Conservation (phyloP, 1,140 invertebrate species). For the Tetranychus cinnabarinus region DNA sequence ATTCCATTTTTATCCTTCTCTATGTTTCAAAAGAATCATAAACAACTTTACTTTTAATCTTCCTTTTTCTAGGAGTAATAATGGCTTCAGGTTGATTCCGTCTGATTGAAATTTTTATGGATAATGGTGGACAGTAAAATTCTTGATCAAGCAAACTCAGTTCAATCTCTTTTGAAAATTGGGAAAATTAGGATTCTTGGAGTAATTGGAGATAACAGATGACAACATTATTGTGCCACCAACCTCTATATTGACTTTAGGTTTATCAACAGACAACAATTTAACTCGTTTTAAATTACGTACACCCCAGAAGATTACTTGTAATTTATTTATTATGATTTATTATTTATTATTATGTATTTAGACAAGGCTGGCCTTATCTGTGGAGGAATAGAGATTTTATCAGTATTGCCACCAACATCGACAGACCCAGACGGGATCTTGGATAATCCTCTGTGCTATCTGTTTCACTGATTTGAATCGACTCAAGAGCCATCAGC, state of each 20-base stretch:
- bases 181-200: constrained; percentile 64
- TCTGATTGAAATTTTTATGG: constrained; percentile 33
- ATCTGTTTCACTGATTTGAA: constrained; percentile 24
- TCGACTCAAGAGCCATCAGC: constrained; percentile 56
- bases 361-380: constrained; percentile 58
- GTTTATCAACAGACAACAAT: constrained; percentile 53
- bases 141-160: constrained; percentile 34
- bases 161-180: constrained; percentile 54
- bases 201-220: constrained; percentile 52
- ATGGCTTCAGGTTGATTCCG: too few relatives aligned
- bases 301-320: constrained; percentile 60
- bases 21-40: constrained; percentile 60
- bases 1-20: background rate
- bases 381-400: constrained; percentile 44
- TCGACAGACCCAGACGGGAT: constrained; percentile 23
- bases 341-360: too few relatives aligned
- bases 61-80: background rate
- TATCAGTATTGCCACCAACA: constrained; percentile 32
- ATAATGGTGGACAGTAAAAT: constrained; percentile 60
- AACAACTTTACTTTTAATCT: constrained; percentile 21
- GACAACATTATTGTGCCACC: constrained; percentile 58
- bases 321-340: too few relatives aligned
- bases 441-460: background rate
- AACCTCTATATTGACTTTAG: constrained; percentile 69
- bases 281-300: constrained; percentile 59